Percentiles rank a stretch among this genome's conserved stretches.
Evolutionary conservation across 2,113 vertebrate genomes (phyloP).

Genomic region (Lampris megalopsis): DNA sequence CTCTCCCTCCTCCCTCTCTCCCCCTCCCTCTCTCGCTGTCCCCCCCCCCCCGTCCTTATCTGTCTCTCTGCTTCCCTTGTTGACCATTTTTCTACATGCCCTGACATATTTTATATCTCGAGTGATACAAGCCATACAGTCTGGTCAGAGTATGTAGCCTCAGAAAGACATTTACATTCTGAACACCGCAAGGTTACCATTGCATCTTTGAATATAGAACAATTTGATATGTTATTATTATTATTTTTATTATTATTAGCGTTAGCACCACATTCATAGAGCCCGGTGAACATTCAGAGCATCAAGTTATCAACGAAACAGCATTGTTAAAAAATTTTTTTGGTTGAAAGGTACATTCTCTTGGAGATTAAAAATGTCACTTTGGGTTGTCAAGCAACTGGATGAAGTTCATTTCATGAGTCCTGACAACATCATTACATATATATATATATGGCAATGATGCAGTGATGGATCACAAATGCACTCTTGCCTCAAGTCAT

Average conservation of each 20-base stretch:
- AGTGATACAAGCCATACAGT: too few relatives aligned
- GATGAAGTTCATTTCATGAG: not conserved
- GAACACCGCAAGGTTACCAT: not conserved
- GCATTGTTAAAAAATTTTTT: slow-evolving; percentile 31
- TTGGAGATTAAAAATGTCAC: slow-evolving; percentile 9
- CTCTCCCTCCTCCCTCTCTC: slow-evolving; percentile 20
- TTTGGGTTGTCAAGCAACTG: slow-evolving; percentile 23
- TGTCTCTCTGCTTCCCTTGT: slow-evolving; percentile 41
- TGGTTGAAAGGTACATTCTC: slow-evolving; percentile 19
- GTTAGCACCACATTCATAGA: not conserved
- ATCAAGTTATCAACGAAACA: not conserved
- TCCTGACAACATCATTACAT: slow-evolving; percentile 48
- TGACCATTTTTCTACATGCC: slow-evolving; percentile 52
- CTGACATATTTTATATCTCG: slow-evolving; percentile 54
- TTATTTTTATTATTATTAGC: slow-evolving; percentile 6
- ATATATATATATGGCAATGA: slow-evolving; percentile 41
- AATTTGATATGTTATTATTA: not conserved
- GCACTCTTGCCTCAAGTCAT: slow-evolving; percentile 35
- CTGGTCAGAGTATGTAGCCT: too few relatives aligned
- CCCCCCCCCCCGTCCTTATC: slow-evolving; percentile 32
- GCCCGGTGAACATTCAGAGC: not conserved
- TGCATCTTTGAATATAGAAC: slow-evolving; percentile 8
- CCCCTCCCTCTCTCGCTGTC: not conserved
- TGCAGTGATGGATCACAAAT: slow-evolving; percentile 40
- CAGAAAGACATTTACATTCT: not conserved